Evolutionary conservation across 2,888 invertebrate species (phyloP), one percentile per base, ranked within the genome.

Genomic region (Drosophila silvestris): DNA sequence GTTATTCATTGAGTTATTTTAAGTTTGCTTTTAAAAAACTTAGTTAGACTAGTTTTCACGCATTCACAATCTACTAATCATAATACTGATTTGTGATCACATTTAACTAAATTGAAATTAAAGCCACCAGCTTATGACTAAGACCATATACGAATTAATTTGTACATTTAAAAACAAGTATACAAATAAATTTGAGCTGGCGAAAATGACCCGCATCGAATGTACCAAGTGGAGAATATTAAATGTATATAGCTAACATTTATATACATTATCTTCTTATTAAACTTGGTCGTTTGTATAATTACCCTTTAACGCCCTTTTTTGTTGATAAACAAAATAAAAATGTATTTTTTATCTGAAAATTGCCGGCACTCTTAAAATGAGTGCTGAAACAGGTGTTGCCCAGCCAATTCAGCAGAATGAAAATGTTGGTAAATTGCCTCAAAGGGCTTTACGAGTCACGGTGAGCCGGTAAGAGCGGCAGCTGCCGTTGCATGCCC

Each of bases 351-450:
- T 70, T 61, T 37, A 39, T 60, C 19, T 35, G 30, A 30, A 33
- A 52, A 57, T 37, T 56, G 53, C 12, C 26, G 26, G 65, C 58
- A 30, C 50, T 61, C 44, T 32, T 7, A 30, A 71, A 32, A 39
- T 22, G 52, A 32, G 69, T 19, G 41, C 47, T 53, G 30, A 26
- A 73, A 35, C 53, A 75, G 68, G 53, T 75, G 71, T 56, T 37
- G 52, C 19, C 6, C 12, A 35, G 32, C 28, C 12, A 22, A 44
- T 33, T 1, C 10, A 19, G 52, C n/a, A 54, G 33, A 47, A 74
- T 28, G 14, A 75, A 82, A 70, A 65, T 57, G 57, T 59, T 51
- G 52, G 60, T 54, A 70, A 77, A 66, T 26, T 52, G 37, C 30
- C 10, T 28, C 44, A 30, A 6, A 28, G 58, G 44, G 44, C 39